Evolutionary conservation across 2,113 vertebrate species (phyloP), one percentile per base, ranked within the genome.

Genomic region (Pyxicephalus adspersus): DNA sequence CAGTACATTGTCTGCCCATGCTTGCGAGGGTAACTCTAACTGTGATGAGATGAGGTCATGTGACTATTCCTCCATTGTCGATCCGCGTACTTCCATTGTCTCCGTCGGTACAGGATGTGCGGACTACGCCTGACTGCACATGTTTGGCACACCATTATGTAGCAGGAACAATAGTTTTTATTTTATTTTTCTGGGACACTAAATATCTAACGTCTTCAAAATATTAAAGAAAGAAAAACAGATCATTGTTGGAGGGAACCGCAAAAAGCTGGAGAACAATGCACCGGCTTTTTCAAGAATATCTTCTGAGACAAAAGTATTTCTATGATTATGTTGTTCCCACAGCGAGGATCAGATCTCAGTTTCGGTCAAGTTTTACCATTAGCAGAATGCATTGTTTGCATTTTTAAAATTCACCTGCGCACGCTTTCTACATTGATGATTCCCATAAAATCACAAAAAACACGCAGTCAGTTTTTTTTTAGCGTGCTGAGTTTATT

Each of bases 141-240:
- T 68, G 77, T 80, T 80, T 71, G 20, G 77, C 66, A 31, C 55
- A 29, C 19, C n/a, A 66, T 8, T 55, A 13, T 17, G 51, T 55
- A 5, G 54, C 20, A 16, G n/a, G 38, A 52, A 80, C 54, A 80
- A 80, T 57, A 60, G 50, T 0, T n/a, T 76, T 50, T n/a, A n/a
- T n/a, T 38, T 31, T 77, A 38, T 31, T 80, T 34, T 6, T 80
- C 77, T 70, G 66, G 66, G 55, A 80, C 66, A 57, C 45, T 66
- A 67, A 80, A 38, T 29, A 29, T 29, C 31, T 23, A n/a, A 57
- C 13, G 54, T 60, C 58, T 80, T 80, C 22, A 61, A 52, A 63
- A 63, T 45, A 38, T 23, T 8, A 79, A 70, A 79, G 22, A 60
- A 45, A 64, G 19, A 52, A 52, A 64, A 76, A 76, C 20, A 61